Evolutionary conservation across 1,140 invertebrate species (phyloP).

Genomic region (Vanessa tameamea): DNA sequence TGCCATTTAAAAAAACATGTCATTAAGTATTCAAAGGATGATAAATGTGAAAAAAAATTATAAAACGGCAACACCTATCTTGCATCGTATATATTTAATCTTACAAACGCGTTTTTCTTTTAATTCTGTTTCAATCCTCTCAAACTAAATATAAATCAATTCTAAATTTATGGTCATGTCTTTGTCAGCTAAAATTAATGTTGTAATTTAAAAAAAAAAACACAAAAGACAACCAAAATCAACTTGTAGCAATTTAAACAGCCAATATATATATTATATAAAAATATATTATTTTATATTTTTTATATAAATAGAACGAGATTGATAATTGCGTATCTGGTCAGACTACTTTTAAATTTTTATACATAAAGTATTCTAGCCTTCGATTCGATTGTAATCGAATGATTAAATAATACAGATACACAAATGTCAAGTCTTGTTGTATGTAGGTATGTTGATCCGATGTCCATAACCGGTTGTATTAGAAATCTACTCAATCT

Average conservation of each 20-base stretch:
- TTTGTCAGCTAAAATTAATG: background rate
- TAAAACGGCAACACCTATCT: slow-evolving; percentile 12
- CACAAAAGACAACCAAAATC: background rate
- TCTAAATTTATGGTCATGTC: slow-evolving; percentile 1
- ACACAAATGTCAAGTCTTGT: background rate
- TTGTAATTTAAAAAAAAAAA: slow-evolving; percentile 4
- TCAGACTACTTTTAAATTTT: too few relatives aligned
- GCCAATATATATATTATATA: too few relatives aligned
- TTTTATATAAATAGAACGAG: too few relatives aligned
- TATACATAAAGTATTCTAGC: too few relatives aligned
- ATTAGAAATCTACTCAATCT: slow-evolving; percentile 52
- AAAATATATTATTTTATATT: too few relatives aligned
- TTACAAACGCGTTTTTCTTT: slow-evolving; percentile 1
- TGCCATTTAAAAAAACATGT: slow-evolving; percentile 13
- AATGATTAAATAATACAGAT: too few relatives aligned
- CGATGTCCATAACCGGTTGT: slow-evolving; percentile 38
- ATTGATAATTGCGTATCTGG: too few relatives aligned
- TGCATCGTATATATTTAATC: slow-evolving; percentile 12
- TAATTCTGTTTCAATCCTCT: background rate
- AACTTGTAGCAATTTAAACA: too few relatives aligned
- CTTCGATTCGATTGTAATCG: too few relatives aligned
- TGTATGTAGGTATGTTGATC: background rate
- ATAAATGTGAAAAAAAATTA: slow-evolving; percentile 8
- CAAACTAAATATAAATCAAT: slow-evolving; percentile 9
- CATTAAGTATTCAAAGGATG: slow-evolving; percentile 15